Base-by-base conservation (phyloP, 2,888 invertebrate species). In the Orchesellides sinensis region DNA sequence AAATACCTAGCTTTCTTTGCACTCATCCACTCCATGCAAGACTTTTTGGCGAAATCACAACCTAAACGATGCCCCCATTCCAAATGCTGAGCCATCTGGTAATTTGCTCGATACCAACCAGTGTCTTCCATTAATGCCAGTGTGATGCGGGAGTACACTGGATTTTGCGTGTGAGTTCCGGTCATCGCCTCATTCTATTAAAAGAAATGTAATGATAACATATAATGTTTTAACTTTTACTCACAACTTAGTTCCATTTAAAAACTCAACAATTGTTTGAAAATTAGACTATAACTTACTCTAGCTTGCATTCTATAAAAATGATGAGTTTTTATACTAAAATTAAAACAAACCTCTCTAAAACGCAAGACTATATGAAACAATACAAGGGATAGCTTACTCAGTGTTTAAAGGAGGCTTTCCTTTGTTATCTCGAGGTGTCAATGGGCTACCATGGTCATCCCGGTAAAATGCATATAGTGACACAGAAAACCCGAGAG, bases 81-180 rank as follows among this genome's bases (percentile, higher is more conserved):
- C 70, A 99, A 92, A 0, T 95, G 93, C 80, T 96, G 94, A 0
- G 97, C 97, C 93, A 95, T 95, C 0, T 93, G 92, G 89, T 98
- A 98, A 90, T 98, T 96, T 0, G 96, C 96, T 14, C 93, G 92
- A 90, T 98, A 98, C 98, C 97, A 99, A 82, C 99, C 99, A 0
- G 98, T 98, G 90, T 99, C 99, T 90, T 99, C 98, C 96, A 99
- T 96, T 85, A 99, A 91, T 0, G 99, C 99, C 85, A 99, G 92
- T 0, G 98, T 98, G 73, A 99, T 94, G 21, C 98, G 92, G 0
- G 98, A 98, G 91, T 98, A 98, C 0, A 98, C 96, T 0, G 98
- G 98, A 91, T 98, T 98, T 90, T 98, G 98, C 0, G 99, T 99
- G 90, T 99, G 99, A 0, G 98, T 98, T 1, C 98, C 99, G 0